These are phyloP conservation scores for Macrophya annulata DNA, from an alignment of 2,888 invertebrate species.

Conservation along the genomic window DNA sequence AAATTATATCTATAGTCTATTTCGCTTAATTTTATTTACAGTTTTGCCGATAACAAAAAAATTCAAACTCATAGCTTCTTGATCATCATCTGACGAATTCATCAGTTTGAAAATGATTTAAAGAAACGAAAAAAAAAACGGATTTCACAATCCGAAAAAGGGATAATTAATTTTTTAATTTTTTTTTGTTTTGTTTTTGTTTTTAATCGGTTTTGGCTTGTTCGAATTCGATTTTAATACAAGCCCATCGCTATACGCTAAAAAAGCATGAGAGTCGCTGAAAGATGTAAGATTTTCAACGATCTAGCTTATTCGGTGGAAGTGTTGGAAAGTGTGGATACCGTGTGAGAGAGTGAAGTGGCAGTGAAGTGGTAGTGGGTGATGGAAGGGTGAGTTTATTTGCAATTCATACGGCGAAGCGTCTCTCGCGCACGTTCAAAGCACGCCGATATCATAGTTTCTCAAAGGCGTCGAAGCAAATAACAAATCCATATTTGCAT, in stretches of 20 bases:
- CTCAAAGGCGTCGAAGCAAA: constrained; percentile 69
- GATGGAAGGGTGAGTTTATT: constrained; percentile 66
- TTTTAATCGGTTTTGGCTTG: not conserved
- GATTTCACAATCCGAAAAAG: not conserved
- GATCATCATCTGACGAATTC: not conserved
- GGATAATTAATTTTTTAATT: not conserved
- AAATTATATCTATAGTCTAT: not conserved
- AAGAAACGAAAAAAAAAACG: not conserved
- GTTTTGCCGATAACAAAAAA: not conserved
- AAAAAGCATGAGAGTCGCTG: constrained; percentile 58
- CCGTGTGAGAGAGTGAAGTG: constrained; percentile 42
- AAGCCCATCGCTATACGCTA: not conserved
- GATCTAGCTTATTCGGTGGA: constrained; percentile 57
- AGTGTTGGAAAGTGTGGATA: constrained; percentile 57
- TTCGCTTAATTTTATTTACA: not conserved
- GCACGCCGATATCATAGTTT: constrained; percentile 68
- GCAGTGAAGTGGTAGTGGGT: constrained; percentile 53
- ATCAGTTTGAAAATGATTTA: not conserved
- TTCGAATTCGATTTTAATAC: not conserved
- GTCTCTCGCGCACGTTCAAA: constrained; percentile 65
- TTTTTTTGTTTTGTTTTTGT: too few species aligned
- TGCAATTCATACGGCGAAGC: constrained; percentile 70
- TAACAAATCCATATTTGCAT: constrained; percentile 53
- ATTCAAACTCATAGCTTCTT: not conserved
- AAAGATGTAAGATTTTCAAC: constrained; percentile 62